Base-by-base conservation (phyloP, 1,140 invertebrate genomes). In the Parasteatoda tepidariorum region DNA sequence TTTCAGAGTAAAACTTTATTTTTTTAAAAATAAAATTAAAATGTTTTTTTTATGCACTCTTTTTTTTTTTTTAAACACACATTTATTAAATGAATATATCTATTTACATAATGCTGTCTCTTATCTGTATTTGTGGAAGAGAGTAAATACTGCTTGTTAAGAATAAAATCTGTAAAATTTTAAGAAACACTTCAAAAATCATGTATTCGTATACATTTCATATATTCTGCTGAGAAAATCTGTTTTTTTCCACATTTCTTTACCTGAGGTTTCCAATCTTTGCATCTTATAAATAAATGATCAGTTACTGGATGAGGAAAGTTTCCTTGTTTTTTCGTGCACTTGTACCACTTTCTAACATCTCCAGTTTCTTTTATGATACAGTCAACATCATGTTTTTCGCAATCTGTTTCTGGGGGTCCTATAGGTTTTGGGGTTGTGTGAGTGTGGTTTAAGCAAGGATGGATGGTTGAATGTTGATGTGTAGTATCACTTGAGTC, bases 301-400 rank as follows among this genome's bases (percentile, higher is more conserved):
- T 61, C 55, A 18, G 57, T 38, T 2, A 22, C 9, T 11, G 73
- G 73, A 75, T 75, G 57, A n/a, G 73, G 73, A 34, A 24, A 75
- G n/a, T 24, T 41, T 26, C 73, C 73, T 24, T 61, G 24, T 41
- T 33, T 28, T 33, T 55, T 64, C 11, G 73, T 18, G 13, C 73
- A 75, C 28, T 41, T 64, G 31, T 30, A 75, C 73, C 73, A 75
- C 18, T 62, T 38, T 38, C 55, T 28, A 62, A 62, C 9, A 15
- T 75, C 33, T 3, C 57, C 33, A 9, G 57, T 62, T 38, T 62
- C 30, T 24, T 75, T 62, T 7, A 75, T 75, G 18, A 75, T 28
- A 15, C 73, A 75, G 38, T 75, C 73, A 18, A 75, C n/a, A 41
- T 75, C 73, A 41, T 75, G 9, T 4, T 34, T 41, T 26, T 62